A percentile compares a stretch with the other conserved stretches of the same genome.
These are phyloP conservation scores for Quadriops clusia DNA, from an alignment of 2,888 invertebrate species.

Conservation along the genomic window DNA sequence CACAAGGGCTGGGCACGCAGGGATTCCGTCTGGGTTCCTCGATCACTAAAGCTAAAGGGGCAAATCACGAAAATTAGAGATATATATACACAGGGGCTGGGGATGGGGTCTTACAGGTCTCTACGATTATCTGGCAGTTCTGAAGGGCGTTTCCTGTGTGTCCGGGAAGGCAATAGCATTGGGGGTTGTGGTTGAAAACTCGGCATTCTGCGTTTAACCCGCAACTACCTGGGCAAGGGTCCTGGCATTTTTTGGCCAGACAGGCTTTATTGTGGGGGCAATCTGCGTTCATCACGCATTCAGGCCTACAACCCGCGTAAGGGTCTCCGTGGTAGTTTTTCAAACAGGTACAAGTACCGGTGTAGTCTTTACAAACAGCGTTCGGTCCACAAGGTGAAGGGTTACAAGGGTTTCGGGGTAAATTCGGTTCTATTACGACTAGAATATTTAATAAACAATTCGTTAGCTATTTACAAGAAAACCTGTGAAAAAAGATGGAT, in stretches of 20 bases:
- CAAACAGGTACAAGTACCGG: conserved; percentile 64
- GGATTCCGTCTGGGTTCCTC: conserved; percentile 46
- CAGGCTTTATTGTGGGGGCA: conserved; percentile 62
- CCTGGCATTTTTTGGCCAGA: conserved; percentile 63
- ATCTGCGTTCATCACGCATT: conserved; percentile 68
- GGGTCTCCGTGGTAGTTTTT: conserved; percentile 68
- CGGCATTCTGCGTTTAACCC: conserved; percentile 66
- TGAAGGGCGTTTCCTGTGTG: conserved; percentile 60
- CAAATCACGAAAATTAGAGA: conserved; percentile 1
- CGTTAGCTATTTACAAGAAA: conserved; percentile 1
- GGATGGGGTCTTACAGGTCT: conserved; percentile 14
- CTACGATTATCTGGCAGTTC: conserved; percentile 39
- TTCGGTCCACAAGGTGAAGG: conserved; percentile 72
- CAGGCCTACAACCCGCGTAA: conserved; percentile 66
- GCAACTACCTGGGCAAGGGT: conserved; percentile 68
- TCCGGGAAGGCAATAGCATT: conserved; percentile 62
- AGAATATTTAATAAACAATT: conserved; percentile 16
- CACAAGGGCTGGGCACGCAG: conserved; percentile 67
- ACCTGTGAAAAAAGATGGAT: conserved; percentile 11
- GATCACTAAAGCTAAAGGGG: conserved; percentile 16
- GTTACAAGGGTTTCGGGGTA: conserved; percentile 59
- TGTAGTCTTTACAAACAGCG: conserved; percentile 62
- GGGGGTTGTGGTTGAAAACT: conserved; percentile 64
- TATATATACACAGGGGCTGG: neutral
- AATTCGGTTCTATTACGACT: conserved; percentile 32